Base-by-base conservation (phyloP, 2,797 vertebrate species). In the Trachurus trachurus region DNA sequence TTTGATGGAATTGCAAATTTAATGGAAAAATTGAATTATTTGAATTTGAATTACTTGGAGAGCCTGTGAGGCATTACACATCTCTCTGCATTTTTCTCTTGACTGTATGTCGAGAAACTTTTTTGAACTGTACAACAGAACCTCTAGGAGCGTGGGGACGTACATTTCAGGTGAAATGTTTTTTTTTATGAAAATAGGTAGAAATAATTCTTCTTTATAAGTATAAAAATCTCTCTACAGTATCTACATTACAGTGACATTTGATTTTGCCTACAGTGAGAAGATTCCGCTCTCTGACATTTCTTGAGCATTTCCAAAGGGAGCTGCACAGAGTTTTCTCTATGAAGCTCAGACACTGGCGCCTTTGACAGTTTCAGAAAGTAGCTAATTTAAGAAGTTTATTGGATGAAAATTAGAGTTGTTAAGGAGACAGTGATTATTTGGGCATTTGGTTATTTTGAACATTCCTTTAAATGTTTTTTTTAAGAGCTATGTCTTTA, bases 281-380 rank as follows among this genome's bases (percentile, higher is more conserved):
- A 74, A 42, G 56, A 74, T 61, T 82, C 59, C 52, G 29, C 57
- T 74, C 29, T 9, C 11, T 83, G 67, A 75, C 74, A 84, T 84
- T 87, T 83, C 16, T 54, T 5, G 19, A 73, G 66, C 59, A 47
- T 59, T 72, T 66, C 71, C 73, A 67, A 22, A 63, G 62, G 77
- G 75, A 83, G 45, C 2, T 45, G 9, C 73, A 81, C 31, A 50
- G 61, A 74, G 52, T 76, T 81, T 75, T 62, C 68, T 67, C 19
- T 60, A 22, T 63, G 57, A 71, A 77, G 31, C 56, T 34, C 63
- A 50, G 39, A 11, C 62, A 7, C 29, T 29, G 60, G 26, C 29
- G 76, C 58, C 64, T 86, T 62, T 9, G 50, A 83, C 60, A 76
- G 17, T 81, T 68, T 72, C 50, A 66, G 21, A 49, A 61, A 76